Conservation (phyloP, 2,797 vertebrate genomes). For the Aldrovandia affinis region DNA sequence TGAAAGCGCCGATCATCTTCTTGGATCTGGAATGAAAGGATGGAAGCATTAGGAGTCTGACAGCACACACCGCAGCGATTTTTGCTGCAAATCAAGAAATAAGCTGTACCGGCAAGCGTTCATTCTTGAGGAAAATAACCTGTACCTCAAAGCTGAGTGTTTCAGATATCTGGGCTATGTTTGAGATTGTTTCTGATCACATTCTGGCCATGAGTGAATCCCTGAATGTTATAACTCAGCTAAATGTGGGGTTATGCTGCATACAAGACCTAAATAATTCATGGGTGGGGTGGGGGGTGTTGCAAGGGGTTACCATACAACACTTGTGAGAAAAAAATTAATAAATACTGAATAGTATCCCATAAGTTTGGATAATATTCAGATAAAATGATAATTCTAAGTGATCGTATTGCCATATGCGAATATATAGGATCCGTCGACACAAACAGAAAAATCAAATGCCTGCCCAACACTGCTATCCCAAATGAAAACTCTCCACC, state of each 20-base stretch:
- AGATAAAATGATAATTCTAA: neutral
- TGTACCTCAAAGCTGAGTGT: neutral
- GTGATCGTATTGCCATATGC: neutral
- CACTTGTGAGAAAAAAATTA: neutral
- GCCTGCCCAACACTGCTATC: neutral
- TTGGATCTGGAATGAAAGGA: slow-evolving; percentile 67
- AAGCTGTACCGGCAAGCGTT: neutral
- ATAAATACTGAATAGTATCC: neutral
- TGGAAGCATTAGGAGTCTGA: slow-evolving; percentile 36
- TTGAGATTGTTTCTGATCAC: neutral
- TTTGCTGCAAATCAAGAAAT: neutral
- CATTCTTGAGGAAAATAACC: neutral
- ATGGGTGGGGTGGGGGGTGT: neutral
- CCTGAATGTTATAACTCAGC: neutral
- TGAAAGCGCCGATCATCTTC: slow-evolving; percentile 58
- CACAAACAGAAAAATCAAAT: neutral
- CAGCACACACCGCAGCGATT: slow-evolving; percentile 34
- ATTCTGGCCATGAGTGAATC: neutral
- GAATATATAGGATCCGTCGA: neutral
- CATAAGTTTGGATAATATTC: neutral
- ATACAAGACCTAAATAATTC: neutral
- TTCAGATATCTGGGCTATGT: neutral
- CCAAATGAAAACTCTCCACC: neutral
- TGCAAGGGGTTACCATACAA: neutral
- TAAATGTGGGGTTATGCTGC: neutral